A percentile compares a stretch with the other conserved stretches of the same genome.
Evolutionary conservation across 2,888 invertebrate species (phyloP).

Genomic region (Ophion costatus): DNA sequence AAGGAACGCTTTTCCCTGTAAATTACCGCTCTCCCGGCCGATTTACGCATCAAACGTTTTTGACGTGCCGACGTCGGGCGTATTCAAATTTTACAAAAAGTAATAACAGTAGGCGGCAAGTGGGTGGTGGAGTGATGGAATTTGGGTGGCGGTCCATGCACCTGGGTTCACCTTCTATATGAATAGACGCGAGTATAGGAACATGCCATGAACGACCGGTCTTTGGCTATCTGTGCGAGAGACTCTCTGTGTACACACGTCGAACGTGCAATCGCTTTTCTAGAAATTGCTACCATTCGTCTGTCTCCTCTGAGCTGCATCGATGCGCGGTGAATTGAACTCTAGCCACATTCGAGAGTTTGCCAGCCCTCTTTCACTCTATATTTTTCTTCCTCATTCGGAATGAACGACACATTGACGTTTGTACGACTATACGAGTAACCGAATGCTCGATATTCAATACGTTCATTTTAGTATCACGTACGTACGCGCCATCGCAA

Average conservation of each 20-base stretch:
- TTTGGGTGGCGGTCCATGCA: slow-evolving; percentile 26
- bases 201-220: slow-evolving; percentile 27
- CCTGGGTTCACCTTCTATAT: slow-evolving; percentile 14
- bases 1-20: slow-evolving; percentile 9
- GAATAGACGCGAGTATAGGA: slow-evolving; percentile 1
- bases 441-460: slow-evolving; percentile 57
- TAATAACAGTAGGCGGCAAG: slow-evolving; percentile 1
- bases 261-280: slow-evolving; percentile 55
- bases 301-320: slow-evolving; percentile 46
- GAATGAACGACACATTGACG: slow-evolving; percentile 45
- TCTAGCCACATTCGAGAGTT: slow-evolving; percentile 32
- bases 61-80: slow-evolving; percentile 24
- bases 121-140: not conserved
- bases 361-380: slow-evolving; percentile 25
- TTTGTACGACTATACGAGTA: slow-evolving; percentile 27
- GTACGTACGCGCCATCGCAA: not conserved
- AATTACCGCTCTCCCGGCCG: slow-evolving; percentile 38
- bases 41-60: slow-evolving; percentile 30
- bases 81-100: slow-evolving; percentile 46
- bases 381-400: slow-evolving; percentile 10
- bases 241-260: slow-evolving; percentile 34
- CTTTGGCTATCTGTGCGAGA: slow-evolving; percentile 14
- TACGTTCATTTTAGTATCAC: slow-evolving; percentile 35
- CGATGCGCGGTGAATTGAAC: slow-evolving; percentile 55
- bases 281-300: slow-evolving; percentile 57